Evolutionary conservation across 2,797 vertebrate genomes (phyloP), one percentile per base, ranked within the genome.

Genomic region (Eulemur mongoz): DNA sequence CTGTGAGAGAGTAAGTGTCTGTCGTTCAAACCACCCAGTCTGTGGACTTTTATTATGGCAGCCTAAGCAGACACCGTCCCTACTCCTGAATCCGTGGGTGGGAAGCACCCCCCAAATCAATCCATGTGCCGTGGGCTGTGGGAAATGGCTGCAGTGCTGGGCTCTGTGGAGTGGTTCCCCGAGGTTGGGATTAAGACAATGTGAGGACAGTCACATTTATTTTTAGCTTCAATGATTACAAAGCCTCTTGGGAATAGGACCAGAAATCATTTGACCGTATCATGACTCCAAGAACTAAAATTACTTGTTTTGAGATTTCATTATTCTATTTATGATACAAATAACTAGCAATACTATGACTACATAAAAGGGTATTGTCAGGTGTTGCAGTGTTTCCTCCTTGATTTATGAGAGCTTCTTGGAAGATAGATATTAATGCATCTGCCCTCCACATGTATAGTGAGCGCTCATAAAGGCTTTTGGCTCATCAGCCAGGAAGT

Each of bases 21-120:
- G 7, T 9, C 12, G 4, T n/a, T 7, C 6, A 45, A 27, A 27
- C 40, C 8, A 1, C 4, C 5, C 30, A 1, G n/a, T 10, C 50
- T 43, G 1, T 72, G 38, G 23, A 7, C 7, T 79, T 82, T 27
- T 12, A 27, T 65, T 54, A 5, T 1, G 23, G 75, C 38, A 10
- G 18, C 75, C 17, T 2, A 12, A 43, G 38, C 15, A 18, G 10
- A 25, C 27, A 11, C 20, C 14, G 2, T 3, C 12, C 22, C 5
- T 32, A 0, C 7, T 38, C 65, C 48, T 9, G 11, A 52, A 52
- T 40, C 27, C 1, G 1, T 0, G 5, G 30, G n/a, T 0, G 0
- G 13, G 15, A 7, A 13, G 15, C 38, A 7, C 6, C 17, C 15
- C 0, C 7, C 0, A 4, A 0, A 48, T 48, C 7, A 3, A 5